A percentile compares a stretch with the other conserved stretches of the same genome.
Conservation (phyloP, 2,113 vertebrate species). For the Ictidomys tridecemlineatus region DNA sequence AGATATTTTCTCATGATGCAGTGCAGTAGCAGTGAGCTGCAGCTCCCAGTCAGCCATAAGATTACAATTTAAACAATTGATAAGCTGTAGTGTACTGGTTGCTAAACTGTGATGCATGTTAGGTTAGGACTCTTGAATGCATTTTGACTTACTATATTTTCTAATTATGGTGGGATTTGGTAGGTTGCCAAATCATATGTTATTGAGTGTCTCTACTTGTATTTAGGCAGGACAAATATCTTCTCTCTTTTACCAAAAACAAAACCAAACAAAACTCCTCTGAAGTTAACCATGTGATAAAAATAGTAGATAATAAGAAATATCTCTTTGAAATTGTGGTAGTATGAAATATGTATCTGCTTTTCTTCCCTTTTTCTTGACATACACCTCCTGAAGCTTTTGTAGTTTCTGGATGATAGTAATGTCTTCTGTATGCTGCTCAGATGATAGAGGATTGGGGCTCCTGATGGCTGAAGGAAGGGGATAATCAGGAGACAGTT, state of each 20-base stretch:
- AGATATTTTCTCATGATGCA: too few species aligned
- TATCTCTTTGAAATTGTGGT: neutral
- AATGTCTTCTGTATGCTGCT: too few species aligned
- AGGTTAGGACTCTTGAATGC: too few species aligned
- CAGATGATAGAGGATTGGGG: too few species aligned
- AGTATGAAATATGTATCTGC: neutral
- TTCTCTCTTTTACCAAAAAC: slow-evolving; percentile 9
- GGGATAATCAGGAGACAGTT: neutral
- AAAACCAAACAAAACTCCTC: neutral
- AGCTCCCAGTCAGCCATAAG: too few species aligned
- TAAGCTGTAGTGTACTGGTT: neutral
- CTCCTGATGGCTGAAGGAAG: neutral
- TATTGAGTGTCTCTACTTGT: neutral
- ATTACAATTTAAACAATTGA: neutral
- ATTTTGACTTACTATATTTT: neutral
- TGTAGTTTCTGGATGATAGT: neutral
- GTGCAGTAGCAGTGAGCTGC: neutral
- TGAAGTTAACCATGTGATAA: neutral
- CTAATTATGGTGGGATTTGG: neutral
- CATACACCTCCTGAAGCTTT: neutral
- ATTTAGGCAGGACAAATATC: neutral
- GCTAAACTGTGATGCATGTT: too few species aligned
- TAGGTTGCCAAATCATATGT: neutral
- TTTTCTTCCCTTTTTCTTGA: neutral
- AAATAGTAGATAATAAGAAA: neutral